A percentile compares a stretch with the other conserved stretches of the same genome.
These are phyloP conservation scores for Drosophila tristis DNA, from an alignment of 1,140 invertebrate species.

Conservation along the genomic window DNA sequence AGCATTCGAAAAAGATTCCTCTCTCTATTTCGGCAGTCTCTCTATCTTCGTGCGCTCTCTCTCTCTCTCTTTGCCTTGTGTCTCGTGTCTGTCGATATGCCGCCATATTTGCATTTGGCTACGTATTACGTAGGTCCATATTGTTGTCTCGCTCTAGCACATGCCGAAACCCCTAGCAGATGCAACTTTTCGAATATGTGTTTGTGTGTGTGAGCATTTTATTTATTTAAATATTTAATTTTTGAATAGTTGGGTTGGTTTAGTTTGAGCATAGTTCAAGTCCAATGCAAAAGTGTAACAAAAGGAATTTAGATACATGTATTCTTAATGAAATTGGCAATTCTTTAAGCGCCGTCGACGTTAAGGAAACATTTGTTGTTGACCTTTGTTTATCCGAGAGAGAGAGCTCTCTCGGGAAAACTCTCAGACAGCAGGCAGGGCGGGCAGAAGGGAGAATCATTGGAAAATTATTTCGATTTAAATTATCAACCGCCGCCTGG, in stretches of 20 bases:
- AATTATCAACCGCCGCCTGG: not conserved
- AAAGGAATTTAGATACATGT: too few relatives aligned
- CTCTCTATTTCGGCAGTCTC: conserved; percentile 56
- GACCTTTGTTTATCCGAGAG: conserved; percentile 36
- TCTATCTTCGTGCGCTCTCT: conserved; percentile 15
- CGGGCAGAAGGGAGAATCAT: too few relatives aligned
- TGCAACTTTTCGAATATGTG: conserved; percentile 32
- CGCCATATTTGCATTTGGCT: conserved; percentile 80
- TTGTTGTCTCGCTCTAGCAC: conserved; percentile 64
- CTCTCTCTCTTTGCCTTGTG: conserved; percentile 14
- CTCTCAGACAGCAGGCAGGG: too few relatives aligned
- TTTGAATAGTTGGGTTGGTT: conserved; percentile 24
- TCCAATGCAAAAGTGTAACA: conserved; percentile 13
- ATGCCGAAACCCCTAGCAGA: conserved; percentile 25
- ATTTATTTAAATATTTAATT: conserved; percentile 70
- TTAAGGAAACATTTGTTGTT: not conserved
- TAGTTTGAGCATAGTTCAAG: conserved; percentile 64
- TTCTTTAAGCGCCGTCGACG: too few relatives aligned
- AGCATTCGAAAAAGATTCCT: conserved; percentile 33
- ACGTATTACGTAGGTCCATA: conserved; percentile 64
- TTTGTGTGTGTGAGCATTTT: conserved; percentile 56
- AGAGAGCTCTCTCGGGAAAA: not conserved
- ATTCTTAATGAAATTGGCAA: too few relatives aligned
- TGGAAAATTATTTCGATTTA: not conserved
- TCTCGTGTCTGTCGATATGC: conserved; percentile 61